These are phyloP conservation scores for Cyclophora punctaria DNA, from an alignment of 2,888 invertebrate genomes.

Conservation along the genomic window DNA sequence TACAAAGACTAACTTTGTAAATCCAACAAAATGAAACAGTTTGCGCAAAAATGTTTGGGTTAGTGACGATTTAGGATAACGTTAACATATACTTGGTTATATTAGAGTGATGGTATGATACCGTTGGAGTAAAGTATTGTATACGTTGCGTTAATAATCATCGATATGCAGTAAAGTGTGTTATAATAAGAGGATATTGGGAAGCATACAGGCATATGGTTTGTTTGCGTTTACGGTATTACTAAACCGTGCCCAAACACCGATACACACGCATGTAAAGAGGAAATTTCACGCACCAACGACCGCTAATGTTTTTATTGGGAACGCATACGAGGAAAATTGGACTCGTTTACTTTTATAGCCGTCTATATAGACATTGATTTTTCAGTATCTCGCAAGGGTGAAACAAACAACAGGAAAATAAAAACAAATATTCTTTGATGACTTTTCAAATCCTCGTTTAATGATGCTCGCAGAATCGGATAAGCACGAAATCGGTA, in stretches of 20 bases:
- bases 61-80: no score
- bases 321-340: conserved; percentile 35
- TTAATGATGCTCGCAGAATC: conserved; percentile 20
- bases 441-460: conserved; percentile 16
- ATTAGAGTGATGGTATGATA: no score
- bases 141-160: no score
- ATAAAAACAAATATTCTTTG: conserved; percentile 16
- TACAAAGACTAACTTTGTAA: no score
- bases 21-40: no score
- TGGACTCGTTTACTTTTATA: conserved; percentile 35
- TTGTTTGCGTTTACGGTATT: neutral
- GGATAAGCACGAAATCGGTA: conserved; percentile 13
- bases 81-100: no score
- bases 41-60: no score
- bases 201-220: neutral
- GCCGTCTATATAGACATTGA: conserved; percentile 30
- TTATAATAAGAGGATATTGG: no score
- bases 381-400: conserved; percentile 25
- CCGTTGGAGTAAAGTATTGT: no score
- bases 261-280: conserved; percentile 30
- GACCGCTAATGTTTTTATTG: conserved; percentile 47
- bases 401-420: conserved; percentile 14
- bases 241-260: conserved; percentile 15
- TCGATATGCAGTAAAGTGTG: no score
- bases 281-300: conserved; percentile 37